Percentiles rank a stretch among this genome's conserved stretches.
Conservation (phyloP, 2,888 invertebrate species). For the Notodonta dromedarius region DNA sequence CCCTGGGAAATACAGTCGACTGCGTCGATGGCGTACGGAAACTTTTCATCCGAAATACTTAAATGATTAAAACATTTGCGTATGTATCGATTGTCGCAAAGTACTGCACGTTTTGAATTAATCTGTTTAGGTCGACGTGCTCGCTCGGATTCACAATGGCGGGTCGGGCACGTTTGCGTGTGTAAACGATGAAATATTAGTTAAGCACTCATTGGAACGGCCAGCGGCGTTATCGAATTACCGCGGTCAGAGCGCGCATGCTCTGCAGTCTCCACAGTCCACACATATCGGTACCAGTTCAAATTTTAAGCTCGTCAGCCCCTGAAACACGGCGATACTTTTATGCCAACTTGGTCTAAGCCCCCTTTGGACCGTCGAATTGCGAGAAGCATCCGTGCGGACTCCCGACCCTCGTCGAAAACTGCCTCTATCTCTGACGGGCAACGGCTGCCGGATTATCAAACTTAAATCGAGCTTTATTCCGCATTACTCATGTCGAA, state of each 20-base stretch:
- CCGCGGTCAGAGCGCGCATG: conserved; percentile 45
- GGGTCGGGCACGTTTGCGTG: conserved; percentile 60
- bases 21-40: conserved; percentile 41
- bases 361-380: conserved; percentile 54
- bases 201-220: conserved; percentile 51
- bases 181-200: conserved; percentile 70
- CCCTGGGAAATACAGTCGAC: conserved; percentile 51
- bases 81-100: conserved; percentile 34
- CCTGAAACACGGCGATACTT: conserved; percentile 47
- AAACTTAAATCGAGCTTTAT: conserved; percentile 61
- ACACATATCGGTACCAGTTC: conserved; percentile 28
- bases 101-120: conserved; percentile 55
- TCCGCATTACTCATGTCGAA: conserved; percentile 41
- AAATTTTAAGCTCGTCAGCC: conserved; percentile 50
- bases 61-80: conserved; percentile 36
- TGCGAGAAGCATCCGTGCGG: conserved; percentile 52
- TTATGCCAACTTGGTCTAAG: conserved; percentile 54
- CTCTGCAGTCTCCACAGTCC: conserved; percentile 24
- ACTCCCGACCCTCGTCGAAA: conserved; percentile 62
- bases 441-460: conserved; percentile 71
- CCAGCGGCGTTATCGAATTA: conserved; percentile 51
- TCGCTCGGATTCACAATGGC: conserved; percentile 68
- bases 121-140: conserved; percentile 64
- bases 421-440: conserved; percentile 69
- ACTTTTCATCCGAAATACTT: conserved; percentile 45